Evolutionary conservation across 2,113 vertebrate genomes (phyloP).

Genomic region (Rhagologus leucostigma): DNA sequence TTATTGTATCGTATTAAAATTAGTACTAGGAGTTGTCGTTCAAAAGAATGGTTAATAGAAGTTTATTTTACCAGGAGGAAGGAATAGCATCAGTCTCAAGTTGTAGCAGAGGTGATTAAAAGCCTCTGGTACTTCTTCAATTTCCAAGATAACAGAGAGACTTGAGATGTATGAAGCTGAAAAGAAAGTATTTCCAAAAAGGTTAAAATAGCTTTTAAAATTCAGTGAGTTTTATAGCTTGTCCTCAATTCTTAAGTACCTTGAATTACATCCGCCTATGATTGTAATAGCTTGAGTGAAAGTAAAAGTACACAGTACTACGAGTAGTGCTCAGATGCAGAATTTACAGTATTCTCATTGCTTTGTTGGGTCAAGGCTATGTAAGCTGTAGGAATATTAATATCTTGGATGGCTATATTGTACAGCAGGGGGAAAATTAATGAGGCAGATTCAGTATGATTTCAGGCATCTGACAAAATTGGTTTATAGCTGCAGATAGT

Average conservation of each 20-base stretch:
- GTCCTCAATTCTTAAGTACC: neutral
- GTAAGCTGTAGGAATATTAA: slow-evolving; percentile 69
- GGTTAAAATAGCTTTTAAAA: slow-evolving; percentile 45
- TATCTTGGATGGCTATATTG: slow-evolving; percentile 3
- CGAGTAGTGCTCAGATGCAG: neutral
- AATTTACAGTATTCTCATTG: neutral
- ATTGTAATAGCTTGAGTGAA: slow-evolving; percentile 33
- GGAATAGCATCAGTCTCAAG: neutral
- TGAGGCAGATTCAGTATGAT: slow-evolving; percentile 50
- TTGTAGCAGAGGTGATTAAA: neutral
- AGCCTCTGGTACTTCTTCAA: neutral
- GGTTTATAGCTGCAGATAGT: slow-evolving; percentile 25
- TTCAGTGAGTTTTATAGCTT: neutral
- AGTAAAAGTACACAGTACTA: slow-evolving; percentile 57
- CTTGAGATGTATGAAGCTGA: neutral
- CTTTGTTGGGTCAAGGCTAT: slow-evolving; percentile 64
- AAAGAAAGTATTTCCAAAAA: neutral
- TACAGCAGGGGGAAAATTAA: slow-evolving; percentile 40
- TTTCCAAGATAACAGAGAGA: neutral
- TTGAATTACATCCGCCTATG: slow-evolving; percentile 60
- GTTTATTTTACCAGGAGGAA: neutral
- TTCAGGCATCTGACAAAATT: slow-evolving; percentile 39
- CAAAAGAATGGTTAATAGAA: neutral
- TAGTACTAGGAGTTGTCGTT: neutral
- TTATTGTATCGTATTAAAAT: neutral